Evolutionary conservation across 2,113 vertebrate species (phyloP), one percentile per base, ranked within the genome.

Genomic region (Callipepla squamata): DNA sequence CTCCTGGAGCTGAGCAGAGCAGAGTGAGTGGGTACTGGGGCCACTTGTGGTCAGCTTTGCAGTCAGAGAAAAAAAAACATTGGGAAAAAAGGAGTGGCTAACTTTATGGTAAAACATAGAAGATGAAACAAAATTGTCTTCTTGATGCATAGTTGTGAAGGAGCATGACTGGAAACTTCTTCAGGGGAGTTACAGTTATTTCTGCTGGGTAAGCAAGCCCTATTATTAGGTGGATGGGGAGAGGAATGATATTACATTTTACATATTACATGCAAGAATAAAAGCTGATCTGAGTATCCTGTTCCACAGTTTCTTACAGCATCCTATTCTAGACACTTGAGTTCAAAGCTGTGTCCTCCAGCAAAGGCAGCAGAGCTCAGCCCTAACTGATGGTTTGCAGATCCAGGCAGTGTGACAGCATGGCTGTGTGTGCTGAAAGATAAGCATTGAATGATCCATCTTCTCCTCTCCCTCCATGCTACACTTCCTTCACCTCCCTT

Each of bases 381-480:
- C 13, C 25, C n/a, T 77, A 53, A 72, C 67, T 67, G 55, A 92
- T 22, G 28, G n/a, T 67, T 88, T 40, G 47, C 65, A 92, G 62
- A 75, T 79, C 76, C 22, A 1, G 44, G 42, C 38, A 2, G 1
- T 58, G 40, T 89, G 55, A 67, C 86, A 94, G 36, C 5, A 2
- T 69, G 50, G 9, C 65, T 77, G 59, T 83, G 88, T 79, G 48
- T 75, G 72, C 86, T 88, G 80, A 79, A 90, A 97, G 88, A 95
- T 73, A 94, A 97, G 78, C 85, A 84, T 57, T 10, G 19, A 91
- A 96, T 96, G 89, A 93, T 92, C 62, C 59, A 42, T 92, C 68
- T 73, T 80, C 72, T 87, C 86, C 86, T 72, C 47, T 74, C 66
- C 26, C 14, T 14, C 12, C 12, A 5, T 13, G 53, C 48, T 80